Percentiles rank a stretch among this genome's conserved stretches.
phyloP scores from a whole-genome alignment of 2,797 vertebrate species.

The Trachurus trachurus region DNA sequence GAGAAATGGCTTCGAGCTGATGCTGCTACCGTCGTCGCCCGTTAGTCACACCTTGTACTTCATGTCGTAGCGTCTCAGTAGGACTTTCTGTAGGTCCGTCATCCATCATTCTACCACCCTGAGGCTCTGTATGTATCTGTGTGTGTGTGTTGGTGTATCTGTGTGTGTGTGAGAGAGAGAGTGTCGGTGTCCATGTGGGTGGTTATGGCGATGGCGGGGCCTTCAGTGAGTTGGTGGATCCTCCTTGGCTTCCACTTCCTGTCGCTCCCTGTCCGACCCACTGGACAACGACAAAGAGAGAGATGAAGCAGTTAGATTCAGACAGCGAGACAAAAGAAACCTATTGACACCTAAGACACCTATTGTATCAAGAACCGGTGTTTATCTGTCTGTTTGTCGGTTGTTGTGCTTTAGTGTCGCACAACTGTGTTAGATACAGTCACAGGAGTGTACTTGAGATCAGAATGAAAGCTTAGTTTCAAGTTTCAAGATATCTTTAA shows the following conservation, averaged over 20 bases:
- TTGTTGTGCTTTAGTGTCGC: too few species aligned
- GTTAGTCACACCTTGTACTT: conserved; percentile 39
- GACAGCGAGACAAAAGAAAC: background rate
- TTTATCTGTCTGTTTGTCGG: too few species aligned
- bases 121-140: conserved; percentile 23
- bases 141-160: conserved; percentile 11
- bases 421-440: too few species aligned
- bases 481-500: too few species aligned
- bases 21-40: conserved; percentile 19
- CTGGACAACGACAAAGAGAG: conserved; percentile 53
- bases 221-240: conserved; percentile 87
- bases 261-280: conserved; percentile 82
- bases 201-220: conserved; percentile 83
- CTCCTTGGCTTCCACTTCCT: conserved; percentile 81
- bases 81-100: background rate
- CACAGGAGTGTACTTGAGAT: too few species aligned
- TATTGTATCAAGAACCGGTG: too few species aligned
- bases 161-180: background rate
- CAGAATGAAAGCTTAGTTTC: too few species aligned
- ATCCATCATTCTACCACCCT: conserved; percentile 29
- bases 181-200: background rate
- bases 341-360: too few species aligned
- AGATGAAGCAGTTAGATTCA: background rate
- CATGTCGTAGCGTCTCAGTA: conserved; percentile 12
- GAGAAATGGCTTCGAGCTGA: conserved; percentile 41